Evolutionary conservation across 37 sponge, comb jelly and placozoan species (phyloP).

Genomic region (Spongilla lacustris): DNA sequence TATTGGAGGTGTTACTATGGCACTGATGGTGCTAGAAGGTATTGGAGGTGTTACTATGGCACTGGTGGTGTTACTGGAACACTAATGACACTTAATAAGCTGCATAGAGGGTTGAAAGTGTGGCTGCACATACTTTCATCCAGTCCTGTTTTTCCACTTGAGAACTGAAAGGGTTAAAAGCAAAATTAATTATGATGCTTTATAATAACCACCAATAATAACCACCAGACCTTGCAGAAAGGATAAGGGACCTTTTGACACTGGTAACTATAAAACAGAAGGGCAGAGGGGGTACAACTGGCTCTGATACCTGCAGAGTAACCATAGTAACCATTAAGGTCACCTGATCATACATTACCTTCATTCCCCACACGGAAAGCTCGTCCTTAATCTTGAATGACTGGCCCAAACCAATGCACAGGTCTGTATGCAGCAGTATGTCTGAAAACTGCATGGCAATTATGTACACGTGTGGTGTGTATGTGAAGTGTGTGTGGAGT

Average conservation of each 20-base stretch:
- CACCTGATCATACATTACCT: constrained; percentile 13
- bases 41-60: neutral
- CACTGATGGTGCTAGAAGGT: neutral
- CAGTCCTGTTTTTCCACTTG: constrained; percentile 80
- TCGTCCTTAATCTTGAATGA: constrained; percentile 68
- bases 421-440: constrained; percentile 69
- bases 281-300: neutral
- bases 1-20: neutral
- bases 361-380: constrained; percentile 60
- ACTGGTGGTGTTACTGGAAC: too few relatives aligned
- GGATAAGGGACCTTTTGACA: neutral
- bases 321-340: neutral
- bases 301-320: neutral
- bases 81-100: too few relatives aligned
- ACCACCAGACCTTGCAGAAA: neutral
- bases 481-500: too few relatives aligned
- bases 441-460: constrained; percentile 72
- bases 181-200: neutral
- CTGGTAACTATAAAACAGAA: neutral
- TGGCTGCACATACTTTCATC: constrained; percentile 49
- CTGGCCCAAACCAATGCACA: constrained; percentile 22
- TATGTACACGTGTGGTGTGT: neutral
- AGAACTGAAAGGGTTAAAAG: constrained; percentile 22
- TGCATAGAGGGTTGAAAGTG: too few relatives aligned
- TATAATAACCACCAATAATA: neutral